Conservation (phyloP, 2,113 vertebrate genomes). For the Agapornis roseicollis region DNA sequence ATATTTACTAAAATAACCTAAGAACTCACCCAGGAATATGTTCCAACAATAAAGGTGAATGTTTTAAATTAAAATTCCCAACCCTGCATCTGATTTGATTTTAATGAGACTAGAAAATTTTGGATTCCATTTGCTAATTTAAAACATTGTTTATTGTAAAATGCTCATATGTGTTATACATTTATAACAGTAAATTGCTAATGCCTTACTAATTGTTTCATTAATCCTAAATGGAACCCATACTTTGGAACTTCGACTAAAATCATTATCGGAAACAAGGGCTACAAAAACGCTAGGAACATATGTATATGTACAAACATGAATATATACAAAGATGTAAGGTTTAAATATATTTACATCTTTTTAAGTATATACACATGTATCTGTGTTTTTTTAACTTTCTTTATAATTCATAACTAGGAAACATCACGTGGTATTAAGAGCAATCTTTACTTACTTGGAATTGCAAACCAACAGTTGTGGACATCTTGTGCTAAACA, state of each 20-base stretch:
- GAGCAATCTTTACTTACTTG: not conserved
- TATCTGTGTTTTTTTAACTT: not conserved
- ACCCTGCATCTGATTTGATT: not conserved
- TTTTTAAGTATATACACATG: not conserved
- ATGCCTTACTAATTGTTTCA: not conserved
- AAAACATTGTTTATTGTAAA: not conserved
- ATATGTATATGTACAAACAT: not conserved
- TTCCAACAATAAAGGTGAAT: slow-evolving; percentile 2
- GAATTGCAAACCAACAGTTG: not conserved
- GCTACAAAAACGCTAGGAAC: not conserved
- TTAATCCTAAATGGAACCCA: not conserved
- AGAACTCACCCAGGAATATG: not conserved
- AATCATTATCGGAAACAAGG: not conserved
- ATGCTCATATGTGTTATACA: not conserved
- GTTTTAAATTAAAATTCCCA: slow-evolving; percentile 46
- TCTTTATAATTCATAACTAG: not conserved
- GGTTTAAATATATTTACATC: not conserved
- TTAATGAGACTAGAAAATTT: slow-evolving; percentile 14
- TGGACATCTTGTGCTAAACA: not conserved
- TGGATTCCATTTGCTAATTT: slow-evolving; percentile 12
- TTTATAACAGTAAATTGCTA: not conserved
- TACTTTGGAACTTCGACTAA: not conserved
- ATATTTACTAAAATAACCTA: not conserved
- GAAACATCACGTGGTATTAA: not conserved
- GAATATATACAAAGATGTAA: not conserved